These are phyloP conservation scores for Chiloscyllium plagiosum DNA, from an alignment of 2,113 vertebrate species.

Conservation along the genomic window DNA sequence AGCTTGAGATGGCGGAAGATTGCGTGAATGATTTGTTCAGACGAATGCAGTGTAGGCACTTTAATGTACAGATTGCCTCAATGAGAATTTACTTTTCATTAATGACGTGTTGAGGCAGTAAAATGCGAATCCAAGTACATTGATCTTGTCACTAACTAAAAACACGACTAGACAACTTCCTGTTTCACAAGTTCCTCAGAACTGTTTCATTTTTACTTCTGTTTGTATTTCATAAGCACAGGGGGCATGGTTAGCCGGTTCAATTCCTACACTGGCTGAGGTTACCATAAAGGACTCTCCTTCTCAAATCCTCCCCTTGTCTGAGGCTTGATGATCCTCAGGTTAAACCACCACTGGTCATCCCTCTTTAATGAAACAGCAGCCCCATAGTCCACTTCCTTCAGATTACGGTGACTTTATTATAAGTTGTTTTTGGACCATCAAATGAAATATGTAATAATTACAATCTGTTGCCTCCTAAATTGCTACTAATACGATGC, in stretches of 20 bases:
- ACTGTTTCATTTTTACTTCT: background rate
- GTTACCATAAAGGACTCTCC: no score
- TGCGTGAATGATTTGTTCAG: background rate
- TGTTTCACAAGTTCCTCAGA: background rate
- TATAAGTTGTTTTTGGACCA: background rate
- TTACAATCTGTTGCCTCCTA: background rate
- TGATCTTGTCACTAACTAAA: background rate
- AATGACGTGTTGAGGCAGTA: background rate
- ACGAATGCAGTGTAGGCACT: background rate
- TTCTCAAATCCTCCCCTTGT: no score
- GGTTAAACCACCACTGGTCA: no score
- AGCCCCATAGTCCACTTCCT: no score
- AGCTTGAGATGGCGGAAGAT: background rate
- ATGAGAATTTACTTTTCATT: background rate
- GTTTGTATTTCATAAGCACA: background rate
- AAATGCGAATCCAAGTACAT: background rate
- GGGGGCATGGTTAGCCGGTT: no score
- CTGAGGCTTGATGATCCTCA: no score
- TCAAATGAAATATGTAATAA: background rate
- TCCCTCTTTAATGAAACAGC: no score
- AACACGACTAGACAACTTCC: background rate
- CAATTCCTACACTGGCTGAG: no score
- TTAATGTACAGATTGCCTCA: background rate
- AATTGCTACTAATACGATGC: background rate
- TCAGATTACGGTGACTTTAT: no score